A percentile compares a stretch with the other conserved stretches of the same genome.
Evolutionary conservation across 2,113 vertebrate species (phyloP).

Genomic region (Vidua chalybeata): DNA sequence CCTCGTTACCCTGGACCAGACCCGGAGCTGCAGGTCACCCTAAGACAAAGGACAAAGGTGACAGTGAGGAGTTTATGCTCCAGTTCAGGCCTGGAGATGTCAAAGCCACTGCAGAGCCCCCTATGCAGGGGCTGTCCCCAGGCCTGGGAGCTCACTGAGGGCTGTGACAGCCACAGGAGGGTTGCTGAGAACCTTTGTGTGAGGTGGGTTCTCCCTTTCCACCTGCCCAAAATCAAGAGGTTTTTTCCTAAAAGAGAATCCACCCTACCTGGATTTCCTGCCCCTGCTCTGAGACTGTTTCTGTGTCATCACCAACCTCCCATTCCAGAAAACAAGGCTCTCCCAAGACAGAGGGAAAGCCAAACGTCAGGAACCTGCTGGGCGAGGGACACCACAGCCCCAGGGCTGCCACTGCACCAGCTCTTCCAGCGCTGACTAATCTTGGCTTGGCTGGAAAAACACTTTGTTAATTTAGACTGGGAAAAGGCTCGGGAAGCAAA

Average conservation of each 20-base stretch:
- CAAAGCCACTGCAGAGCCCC: fast-evolving
- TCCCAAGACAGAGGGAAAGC: not conserved
- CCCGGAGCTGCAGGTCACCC: not conserved
- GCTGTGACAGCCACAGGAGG: not conserved
- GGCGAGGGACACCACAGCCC: not conserved
- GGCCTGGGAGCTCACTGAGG: not conserved
- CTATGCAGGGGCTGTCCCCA: fast-evolving
- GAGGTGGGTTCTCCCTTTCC: not conserved
- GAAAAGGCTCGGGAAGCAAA: not conserved
- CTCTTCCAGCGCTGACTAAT: not conserved
- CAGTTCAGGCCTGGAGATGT: not conserved
- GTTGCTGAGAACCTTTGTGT: not conserved
- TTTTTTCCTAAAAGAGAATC: not conserved
- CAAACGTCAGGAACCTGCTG: fast-evolving
- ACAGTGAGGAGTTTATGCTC: not conserved
- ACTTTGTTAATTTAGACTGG: not conserved
- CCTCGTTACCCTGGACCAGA: not conserved
- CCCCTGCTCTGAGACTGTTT: not conserved
- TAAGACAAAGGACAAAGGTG: not conserved
- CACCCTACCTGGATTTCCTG: not conserved
- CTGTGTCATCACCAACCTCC: not conserved
- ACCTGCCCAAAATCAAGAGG: not conserved
- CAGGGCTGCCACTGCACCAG: not conserved
- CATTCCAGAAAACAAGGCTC: not conserved
- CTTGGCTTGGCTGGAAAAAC: not conserved